Base-by-base conservation (phyloP, 2,113 vertebrate species). In the Anolis carolinensis region DNA sequence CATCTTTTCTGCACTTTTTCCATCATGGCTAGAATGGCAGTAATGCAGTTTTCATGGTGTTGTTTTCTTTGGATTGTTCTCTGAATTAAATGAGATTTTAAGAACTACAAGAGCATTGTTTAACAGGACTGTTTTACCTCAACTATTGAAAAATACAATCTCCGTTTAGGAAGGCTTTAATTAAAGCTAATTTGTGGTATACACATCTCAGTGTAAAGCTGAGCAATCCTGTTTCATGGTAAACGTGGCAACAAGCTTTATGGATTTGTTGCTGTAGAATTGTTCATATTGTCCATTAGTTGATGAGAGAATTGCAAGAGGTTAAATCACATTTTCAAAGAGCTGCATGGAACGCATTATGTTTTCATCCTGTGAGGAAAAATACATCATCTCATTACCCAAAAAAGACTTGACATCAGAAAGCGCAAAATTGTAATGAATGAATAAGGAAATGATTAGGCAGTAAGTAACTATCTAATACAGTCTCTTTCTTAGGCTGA, bases 331-430 rank as follows among this genome's bases (percentile, higher is more conserved):
- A 25, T 99, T 99, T 97, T 99, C 99, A 94, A 99, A 99, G 94
- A 99, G 98, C 95, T 99, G 98, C 99, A 99, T 99, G 91, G 99
- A 99, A 94, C 97, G 95, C 99, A 99, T 99, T 96, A 99, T 99
- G 91, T 99, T 99, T 95, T 99, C 98, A 94, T 99, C 99, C 98
- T 99, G 97, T 75, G 84, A 91, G 89, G 39, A 73, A 91, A 89
- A 44, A 67, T 20, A 75, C 25, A 44, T 2, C 5, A 44, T 48
- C 55, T 79, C 20, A 36, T 86, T 81, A 86, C 52, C 30, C 48
- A 5, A 71, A 52, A 10, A 65, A 81, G 23, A 30, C 13, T 73
- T 73, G 21, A 86, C 25, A 74, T 20, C 2, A 74, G 84, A 73
- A 81, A 30, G n/a, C 55, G 10, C 50, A 73, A 68, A 68, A 68